phyloP scores from a whole-genome alignment of 2,888 invertebrate species.

The Mystacides longicornis region DNA sequence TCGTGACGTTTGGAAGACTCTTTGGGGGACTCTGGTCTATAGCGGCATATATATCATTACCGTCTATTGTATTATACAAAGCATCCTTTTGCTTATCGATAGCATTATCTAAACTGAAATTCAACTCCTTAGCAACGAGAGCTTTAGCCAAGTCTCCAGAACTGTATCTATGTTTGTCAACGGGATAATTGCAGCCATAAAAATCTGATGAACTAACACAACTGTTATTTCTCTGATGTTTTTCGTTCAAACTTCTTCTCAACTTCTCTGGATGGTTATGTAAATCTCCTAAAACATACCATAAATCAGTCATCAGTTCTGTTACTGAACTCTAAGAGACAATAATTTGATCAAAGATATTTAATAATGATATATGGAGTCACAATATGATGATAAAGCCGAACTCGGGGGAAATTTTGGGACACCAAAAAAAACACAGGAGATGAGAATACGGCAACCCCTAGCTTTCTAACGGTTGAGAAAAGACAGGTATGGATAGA shows the following conservation, averaged over 20 bases:
- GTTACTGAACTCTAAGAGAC: too few relatives aligned
- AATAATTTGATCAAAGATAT: too few relatives aligned
- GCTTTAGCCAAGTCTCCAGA: slow-evolving; percentile 46
- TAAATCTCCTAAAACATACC: slow-evolving; percentile 41
- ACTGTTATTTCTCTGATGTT: slow-evolving; percentile 48
- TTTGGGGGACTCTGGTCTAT: slow-evolving; percentile 30
- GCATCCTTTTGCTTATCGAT: slow-evolving; percentile 32
- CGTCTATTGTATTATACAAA: slow-evolving; percentile 42
- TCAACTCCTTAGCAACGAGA: slow-evolving; percentile 42
- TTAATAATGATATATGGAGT: too few relatives aligned
- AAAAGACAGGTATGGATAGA: too few relatives aligned
- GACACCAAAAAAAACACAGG: too few relatives aligned
- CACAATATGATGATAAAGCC: too few relatives aligned
- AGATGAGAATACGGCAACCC: too few relatives aligned
- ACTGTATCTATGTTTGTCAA: slow-evolving; percentile 46
- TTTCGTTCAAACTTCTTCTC: slow-evolving; percentile 45
- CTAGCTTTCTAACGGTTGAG: too few relatives aligned
- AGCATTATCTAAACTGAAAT: slow-evolving; percentile 41
- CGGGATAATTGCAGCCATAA: slow-evolving; percentile 49
- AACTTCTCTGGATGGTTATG: slow-evolving; percentile 43
- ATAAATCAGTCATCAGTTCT: too few relatives aligned
- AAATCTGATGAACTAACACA: slow-evolving; percentile 49
- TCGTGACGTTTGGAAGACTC: slow-evolving; percentile 37
- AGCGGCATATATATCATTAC: slow-evolving; percentile 27
- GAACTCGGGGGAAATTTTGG: too few relatives aligned